Base-by-base conservation (phyloP, 1,140 invertebrate genomes). In the Drusus annulatus region DNA sequence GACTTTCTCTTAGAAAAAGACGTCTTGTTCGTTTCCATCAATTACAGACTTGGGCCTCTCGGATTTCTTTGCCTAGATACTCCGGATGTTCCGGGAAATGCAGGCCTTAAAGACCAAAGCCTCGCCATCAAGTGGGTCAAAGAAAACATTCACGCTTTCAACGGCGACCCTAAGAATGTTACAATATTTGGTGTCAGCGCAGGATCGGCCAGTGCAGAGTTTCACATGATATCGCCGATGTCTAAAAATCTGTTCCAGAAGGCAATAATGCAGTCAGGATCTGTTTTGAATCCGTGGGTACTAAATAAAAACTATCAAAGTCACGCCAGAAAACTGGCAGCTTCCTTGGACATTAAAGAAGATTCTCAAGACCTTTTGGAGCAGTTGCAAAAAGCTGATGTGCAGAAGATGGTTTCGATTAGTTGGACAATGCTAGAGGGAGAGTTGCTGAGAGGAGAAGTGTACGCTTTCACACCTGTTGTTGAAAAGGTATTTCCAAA, bases 41-140 rank as follows among this genome's bases (percentile, higher is more conserved):
- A 89, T 76, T 91, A 90, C 79, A 85, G 90, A 74, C 63, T 91
- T 31, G 89, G 89, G 13, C 85, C 88, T 58, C 86, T 91, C 19
- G 90, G 90, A 5, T 93, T 91, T 81, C 81, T 93, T 17, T 91
- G 91, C 60, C 91, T 90, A 0, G 89, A 89, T n/a, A 89, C 89
- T 78, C 84, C 87, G 0, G 85, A 85, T 54, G 85, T 87, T 17
- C 63, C 81, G 21, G 84, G 84, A 52, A 84, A 85, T 69, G 76
- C 62, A 23, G 84, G 81, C 7, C 65, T 85, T 0, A 84, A 84
- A 80, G 84, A 85, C 79, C 81, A 83, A 58, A 63, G 28, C n/a
- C 58, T 84, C 16, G 84, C 80, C 15, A 74, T 85, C 31, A 54
- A 84, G 78, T 94, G 92, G 92, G 86, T 94, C 1, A 83, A 89